Evolutionary conservation across 2,113 vertebrate species (phyloP), one percentile per base, ranked within the genome.

Genomic region (Clarias gariepinus): DNA sequence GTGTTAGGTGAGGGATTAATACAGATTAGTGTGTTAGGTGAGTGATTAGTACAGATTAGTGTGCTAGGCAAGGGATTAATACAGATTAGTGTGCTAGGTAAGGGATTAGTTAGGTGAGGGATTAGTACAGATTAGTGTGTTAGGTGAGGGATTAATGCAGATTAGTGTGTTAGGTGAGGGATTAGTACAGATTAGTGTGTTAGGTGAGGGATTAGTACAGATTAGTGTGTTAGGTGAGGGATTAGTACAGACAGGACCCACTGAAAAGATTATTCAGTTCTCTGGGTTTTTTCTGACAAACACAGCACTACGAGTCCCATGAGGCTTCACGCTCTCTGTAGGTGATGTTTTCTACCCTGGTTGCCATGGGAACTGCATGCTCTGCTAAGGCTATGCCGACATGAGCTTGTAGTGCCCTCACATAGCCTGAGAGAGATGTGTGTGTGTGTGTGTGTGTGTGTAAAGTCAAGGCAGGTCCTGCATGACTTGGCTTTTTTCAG

Each of bases 331-430:
- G 53, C 77, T 87, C 77, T 84, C 82, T 84, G 82, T 63, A 82
- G 83, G 86, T 85, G 79, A 87, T 78, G 83, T 16, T 33, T 36
- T 87, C 61, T 78, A 23, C 66, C 82, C 63, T 23, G 18, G 88
- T 89, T 89, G 83, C 86, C 71, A 87, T 89, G 88, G 83, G 83
- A 89, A 89, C 88, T 85, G 79, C 82, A 23, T 83, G 82, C 88
- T 66, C 82, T 87, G 68, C 82, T 85, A 69, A 30, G 86, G 68
- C 85, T 86, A 78, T 28, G 66, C 47, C 64, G 85, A 53, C 85
- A 81, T 82, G 58, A 87, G 85, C 85, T 84, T 85, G 77, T 74
- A 85, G 58, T 85, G 82, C 73, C 85, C 82, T 89, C 52, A 82
- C 41, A 53, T 63, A 79, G 81, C 73, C 84, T 28, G 63, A 81